Conservation (phyloP, 2,888 invertebrate species). For the Pandemis heparana region DNA sequence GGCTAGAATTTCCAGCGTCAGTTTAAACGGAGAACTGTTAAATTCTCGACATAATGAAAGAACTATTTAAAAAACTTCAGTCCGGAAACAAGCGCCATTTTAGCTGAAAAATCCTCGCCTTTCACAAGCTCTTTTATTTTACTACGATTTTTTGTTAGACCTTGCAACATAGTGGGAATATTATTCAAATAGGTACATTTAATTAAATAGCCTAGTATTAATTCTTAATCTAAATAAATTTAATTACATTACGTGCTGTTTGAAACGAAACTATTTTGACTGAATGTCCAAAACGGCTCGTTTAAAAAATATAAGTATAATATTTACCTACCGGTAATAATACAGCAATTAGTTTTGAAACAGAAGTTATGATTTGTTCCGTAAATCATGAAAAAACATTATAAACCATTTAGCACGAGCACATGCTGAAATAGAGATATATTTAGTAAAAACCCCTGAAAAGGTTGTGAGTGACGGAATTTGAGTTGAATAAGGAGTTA, state of each 20-base stretch:
- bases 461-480: not conserved
- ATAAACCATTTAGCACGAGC: not conserved
- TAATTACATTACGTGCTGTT: too few relatives aligned
- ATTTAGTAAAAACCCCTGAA: not conserved
- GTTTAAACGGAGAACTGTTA: conserved; percentile 28
- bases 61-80: conserved; percentile 38
- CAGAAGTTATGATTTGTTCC: not conserved
- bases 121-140: not conserved
- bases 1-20: conserved; percentile 27
- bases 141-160: not conserved
- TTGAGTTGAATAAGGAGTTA: not conserved
- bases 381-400: conserved; percentile 1
- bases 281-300: not conserved
- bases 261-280: too few relatives aligned
- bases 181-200: not conserved
- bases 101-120: conserved; percentile 25
- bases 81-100: conserved; percentile 23
- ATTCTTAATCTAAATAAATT: too few relatives aligned
- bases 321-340: not conserved
- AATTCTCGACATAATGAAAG: conserved; percentile 40
- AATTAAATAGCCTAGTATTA: not conserved
- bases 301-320: not conserved
- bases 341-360: not conserved
- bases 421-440: not conserved
- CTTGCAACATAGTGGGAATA: not conserved